Evolutionary conservation across 1,140 invertebrate species (phyloP), one percentile per base, ranked within the genome.

Genomic region (Polypedilum vanderplanki): DNA sequence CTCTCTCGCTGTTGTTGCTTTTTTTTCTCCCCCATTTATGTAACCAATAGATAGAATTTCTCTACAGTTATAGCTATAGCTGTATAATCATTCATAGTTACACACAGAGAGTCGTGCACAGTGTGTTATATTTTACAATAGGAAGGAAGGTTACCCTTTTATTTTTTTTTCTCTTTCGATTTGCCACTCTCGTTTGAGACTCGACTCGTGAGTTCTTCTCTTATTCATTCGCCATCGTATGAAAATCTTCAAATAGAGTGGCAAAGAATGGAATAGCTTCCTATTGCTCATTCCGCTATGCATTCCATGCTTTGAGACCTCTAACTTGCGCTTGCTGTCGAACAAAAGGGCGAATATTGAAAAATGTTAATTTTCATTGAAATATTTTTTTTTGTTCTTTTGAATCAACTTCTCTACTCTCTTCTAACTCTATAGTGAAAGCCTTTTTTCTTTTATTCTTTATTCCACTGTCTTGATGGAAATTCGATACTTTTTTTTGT

Each of bases 21-120:
- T 57, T 57, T 33, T 33, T 33, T 33, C 24, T 57, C 46, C 12
- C 41, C 46, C 46, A 57, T 57, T 57, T 57, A 57, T 57, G 46
- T 57, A 57, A 57, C 46, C 46, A 57, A 57, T 57, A 57, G 46
- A 57, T 57, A 57, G 46, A 57, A n/a, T 57, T 57, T 57, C n/a
- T 57, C 46, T 12, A 57, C 46, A n/a, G 4, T 8, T 9, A 46
- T 57, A 57, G 12, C 3, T 57, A 15, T 57, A 57, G 12, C 12
- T n/a, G 3, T 57, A 57, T 57, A 57, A 57, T 57, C 46, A 57
- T 57, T 57, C 46, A 57, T 57, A n/a, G 12, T n/a, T 57, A 57
- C 12, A n/a, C n/a, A 57, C 10, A n/a, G 46, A 57, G 12, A 57
- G 3, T 15, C 46, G n/a, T 15, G n/a, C n/a, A 57, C n/a, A 57